Evolutionary conservation across 2,113 vertebrate genomes (phyloP).

Genomic region (Forbesichthys agassizii): DNA sequence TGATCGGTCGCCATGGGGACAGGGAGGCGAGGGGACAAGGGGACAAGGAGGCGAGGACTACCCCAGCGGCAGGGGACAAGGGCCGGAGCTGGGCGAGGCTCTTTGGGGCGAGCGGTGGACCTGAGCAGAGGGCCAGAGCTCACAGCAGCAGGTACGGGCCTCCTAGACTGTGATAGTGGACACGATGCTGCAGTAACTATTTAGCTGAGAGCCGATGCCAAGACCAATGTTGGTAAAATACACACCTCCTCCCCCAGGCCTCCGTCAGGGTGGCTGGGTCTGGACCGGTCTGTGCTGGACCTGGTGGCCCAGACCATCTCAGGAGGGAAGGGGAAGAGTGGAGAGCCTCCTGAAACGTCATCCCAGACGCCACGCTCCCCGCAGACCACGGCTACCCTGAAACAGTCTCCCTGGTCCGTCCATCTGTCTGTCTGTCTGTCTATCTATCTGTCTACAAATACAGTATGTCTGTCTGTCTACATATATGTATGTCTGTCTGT

Average conservation of each 20-base stretch:
- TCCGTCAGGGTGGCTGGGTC: slow-evolving; percentile 90
- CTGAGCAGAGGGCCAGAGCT: slow-evolving; percentile 50
- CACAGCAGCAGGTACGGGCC: slow-evolving; percentile 77
- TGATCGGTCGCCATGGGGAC: slow-evolving; percentile 65
- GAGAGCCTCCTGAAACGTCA: slow-evolving; percentile 26
- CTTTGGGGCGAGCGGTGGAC: slow-evolving; percentile 70
- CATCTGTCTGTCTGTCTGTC: not conserved
- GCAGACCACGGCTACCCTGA: slow-evolving; percentile 13
- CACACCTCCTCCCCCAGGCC: slow-evolving; percentile 70
- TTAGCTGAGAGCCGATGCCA: too few relatives aligned
- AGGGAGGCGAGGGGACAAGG: slow-evolving; percentile 47
- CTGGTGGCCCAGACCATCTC: slow-evolving; percentile 86
- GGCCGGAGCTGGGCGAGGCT: slow-evolving; percentile 75
- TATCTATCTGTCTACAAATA: too few relatives aligned
- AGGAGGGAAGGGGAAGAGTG: slow-evolving; percentile 77
- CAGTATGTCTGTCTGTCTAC: not conserved
- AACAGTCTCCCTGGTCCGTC: slow-evolving; percentile 58
- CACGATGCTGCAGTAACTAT: too few relatives aligned
- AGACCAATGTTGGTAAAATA: not conserved
- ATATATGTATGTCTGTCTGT: too few relatives aligned
- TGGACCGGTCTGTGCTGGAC: slow-evolving; percentile 88
- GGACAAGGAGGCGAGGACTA: slow-evolving; percentile 63
- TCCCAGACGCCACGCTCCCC: slow-evolving; percentile 18
- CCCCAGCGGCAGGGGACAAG: slow-evolving; percentile 42
- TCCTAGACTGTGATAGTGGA: not conserved